Evolutionary conservation across 2,888 invertebrate genomes (phyloP).

Genomic region (Diaphora mendica): DNA sequence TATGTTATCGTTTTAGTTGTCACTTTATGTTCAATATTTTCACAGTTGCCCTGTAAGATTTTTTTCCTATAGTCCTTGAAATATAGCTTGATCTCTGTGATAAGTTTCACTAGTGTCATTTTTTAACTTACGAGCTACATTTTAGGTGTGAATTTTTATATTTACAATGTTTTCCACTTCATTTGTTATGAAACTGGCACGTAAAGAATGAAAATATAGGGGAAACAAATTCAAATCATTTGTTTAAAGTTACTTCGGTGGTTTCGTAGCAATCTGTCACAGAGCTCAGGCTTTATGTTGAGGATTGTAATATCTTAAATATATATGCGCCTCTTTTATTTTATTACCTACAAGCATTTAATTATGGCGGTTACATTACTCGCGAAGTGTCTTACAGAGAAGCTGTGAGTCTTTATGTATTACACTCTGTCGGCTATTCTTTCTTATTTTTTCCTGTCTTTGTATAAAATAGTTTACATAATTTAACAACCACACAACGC

Average conservation of each 20-base stretch:
- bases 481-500: neutral
- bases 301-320: constrained; percentile 24
- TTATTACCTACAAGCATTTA: constrained; percentile 34
- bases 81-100: no score
- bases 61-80: constrained; percentile 16
- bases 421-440: neutral
- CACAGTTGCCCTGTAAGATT: constrained; percentile 84
- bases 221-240: no score
- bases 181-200: no score
- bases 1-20: neutral
- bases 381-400: constrained; percentile 79
- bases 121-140: no score
- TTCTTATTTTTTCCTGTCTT: neutral
- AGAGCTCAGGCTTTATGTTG: no score
- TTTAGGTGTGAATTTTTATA: no score
- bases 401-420: constrained; percentile 67
- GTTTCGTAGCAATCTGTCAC: no score
- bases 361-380: constrained; percentile 85
- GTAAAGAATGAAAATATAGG: no score
- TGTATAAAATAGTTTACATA: neutral
- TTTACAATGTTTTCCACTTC: no score
- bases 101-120: no score
- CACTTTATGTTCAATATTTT: constrained; percentile 38
- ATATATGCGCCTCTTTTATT: constrained; percentile 34
- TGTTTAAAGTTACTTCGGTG: no score